Evolutionary conservation across 2,797 vertebrate genomes (phyloP).

Genomic region (Sebastiscus albofasciatus): DNA sequence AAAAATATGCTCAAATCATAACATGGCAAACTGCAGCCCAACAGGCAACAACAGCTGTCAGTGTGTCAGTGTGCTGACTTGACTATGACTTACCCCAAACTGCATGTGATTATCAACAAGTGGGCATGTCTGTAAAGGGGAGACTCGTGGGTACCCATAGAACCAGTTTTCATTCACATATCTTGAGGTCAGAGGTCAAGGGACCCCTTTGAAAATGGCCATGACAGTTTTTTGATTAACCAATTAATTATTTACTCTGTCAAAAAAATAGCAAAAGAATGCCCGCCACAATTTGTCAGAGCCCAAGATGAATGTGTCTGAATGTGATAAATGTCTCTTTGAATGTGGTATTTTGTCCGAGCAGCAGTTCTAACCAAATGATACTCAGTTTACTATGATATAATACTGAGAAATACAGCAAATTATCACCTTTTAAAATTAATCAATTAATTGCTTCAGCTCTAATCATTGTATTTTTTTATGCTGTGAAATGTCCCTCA

Average conservation of each 20-base stretch:
- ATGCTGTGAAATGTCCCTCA: neutral
- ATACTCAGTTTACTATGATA: neutral
- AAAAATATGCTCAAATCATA: no score
- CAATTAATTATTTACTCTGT: neutral
- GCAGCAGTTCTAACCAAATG: neutral
- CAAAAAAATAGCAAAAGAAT: neutral
- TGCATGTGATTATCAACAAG: accelerated
- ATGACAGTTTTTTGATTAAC: no score
- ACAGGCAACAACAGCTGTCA: no score
- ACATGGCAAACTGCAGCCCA: accelerated
- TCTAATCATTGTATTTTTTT: neutral
- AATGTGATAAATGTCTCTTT: neutral
- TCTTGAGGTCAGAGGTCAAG: no score
- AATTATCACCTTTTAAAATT: neutral
- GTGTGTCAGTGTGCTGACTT: no score
- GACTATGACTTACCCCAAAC: no score
- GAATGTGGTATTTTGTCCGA: neutral
- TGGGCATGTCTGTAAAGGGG: no score
- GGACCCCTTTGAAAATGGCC: no score
- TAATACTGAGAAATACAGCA: neutral
- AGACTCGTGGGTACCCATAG: accelerated
- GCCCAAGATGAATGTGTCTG: no score
- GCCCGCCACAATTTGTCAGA: neutral
- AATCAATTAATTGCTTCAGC: neutral
- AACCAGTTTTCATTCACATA: no score